Percentiles rank a stretch among this genome's conserved stretches.
phyloP scores from a whole-genome alignment of 2,888 invertebrate species.

The Oxystoma pomonae region DNA sequence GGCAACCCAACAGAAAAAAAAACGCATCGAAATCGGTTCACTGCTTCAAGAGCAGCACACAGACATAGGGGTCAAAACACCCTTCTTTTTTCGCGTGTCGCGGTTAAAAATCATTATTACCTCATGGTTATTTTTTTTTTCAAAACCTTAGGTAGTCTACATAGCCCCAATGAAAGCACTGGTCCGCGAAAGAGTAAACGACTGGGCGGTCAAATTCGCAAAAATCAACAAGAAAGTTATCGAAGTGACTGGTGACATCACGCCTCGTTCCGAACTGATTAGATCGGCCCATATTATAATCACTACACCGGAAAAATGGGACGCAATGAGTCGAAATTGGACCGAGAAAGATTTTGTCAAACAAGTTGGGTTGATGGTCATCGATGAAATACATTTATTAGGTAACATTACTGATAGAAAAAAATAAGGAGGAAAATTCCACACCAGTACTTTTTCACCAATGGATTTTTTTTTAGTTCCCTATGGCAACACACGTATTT shows the following conservation, averaged over 20 bases:
- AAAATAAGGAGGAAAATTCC: too few species aligned
- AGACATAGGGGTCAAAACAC: too few species aligned
- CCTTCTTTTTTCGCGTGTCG: too few species aligned
- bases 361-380: constrained; percentile 86
- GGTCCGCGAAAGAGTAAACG: constrained; percentile 92
- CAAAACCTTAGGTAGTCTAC: constrained; percentile 73
- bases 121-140: too few species aligned
- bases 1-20: too few species aligned
- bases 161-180: constrained; percentile 98
- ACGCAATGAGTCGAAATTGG: constrained; percentile 98
- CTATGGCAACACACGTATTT: too few species aligned
- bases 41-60: too few species aligned
- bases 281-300: constrained; percentile 87
- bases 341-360: constrained; percentile 93
- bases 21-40: too few species aligned
- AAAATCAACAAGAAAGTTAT: constrained; percentile 79
- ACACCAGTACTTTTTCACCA: too few species aligned
- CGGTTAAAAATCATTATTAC: too few species aligned
- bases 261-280: constrained; percentile 83
- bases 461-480: too few species aligned
- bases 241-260: constrained; percentile 92
- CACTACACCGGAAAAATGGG: constrained; percentile 99
- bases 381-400: constrained; percentile 97
- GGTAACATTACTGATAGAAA: too few species aligned
- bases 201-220: constrained; percentile 83